Percentiles rank a stretch among this genome's conserved stretches.
Evolutionary conservation across 2,888 invertebrate genomes (phyloP).

Genomic region (Hydrotaea cyrtoneurina): DNA sequence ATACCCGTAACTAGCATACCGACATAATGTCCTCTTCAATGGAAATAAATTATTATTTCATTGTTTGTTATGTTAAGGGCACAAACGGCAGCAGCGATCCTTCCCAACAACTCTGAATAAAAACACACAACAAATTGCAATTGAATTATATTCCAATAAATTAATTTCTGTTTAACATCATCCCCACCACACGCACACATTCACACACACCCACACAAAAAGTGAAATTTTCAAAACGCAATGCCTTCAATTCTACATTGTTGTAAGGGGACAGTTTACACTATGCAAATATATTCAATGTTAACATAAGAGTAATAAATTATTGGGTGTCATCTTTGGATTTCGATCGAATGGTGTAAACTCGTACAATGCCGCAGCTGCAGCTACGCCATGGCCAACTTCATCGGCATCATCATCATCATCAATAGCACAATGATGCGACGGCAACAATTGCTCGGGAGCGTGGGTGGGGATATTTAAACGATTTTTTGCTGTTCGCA

Average conservation of each 20-base stretch:
- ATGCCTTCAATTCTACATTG: slow-evolving; percentile 44
- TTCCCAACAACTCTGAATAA: neutral
- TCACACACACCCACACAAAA: slow-evolving; percentile 2
- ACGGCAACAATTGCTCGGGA: neutral
- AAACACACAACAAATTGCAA: slow-evolving; percentile 61
- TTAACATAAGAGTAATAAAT: too few relatives aligned
- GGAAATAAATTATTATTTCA: slow-evolving; percentile 5
- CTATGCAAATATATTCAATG: slow-evolving; percentile 8
- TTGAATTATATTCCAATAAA: slow-evolving; percentile 75
- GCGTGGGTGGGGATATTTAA: neutral
- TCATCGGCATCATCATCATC: neutral
- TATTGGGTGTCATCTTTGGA: too few relatives aligned
- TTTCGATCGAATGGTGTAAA: too few relatives aligned
- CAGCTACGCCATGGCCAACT: slow-evolving; percentile 11
- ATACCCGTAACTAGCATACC: neutral
- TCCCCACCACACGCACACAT: neutral
- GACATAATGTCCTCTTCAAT: slow-evolving; percentile 9
- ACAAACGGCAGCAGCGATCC: neutral
- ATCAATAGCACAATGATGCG: neutral
- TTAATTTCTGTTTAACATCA: slow-evolving; percentile 71
- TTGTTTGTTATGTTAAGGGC: slow-evolving; percentile 23
- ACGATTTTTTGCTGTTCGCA: slow-evolving; percentile 1
- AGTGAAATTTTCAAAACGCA: slow-evolving; percentile 23
- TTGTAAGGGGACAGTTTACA: slow-evolving; percentile 3
- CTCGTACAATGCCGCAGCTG: neutral